A percentile compares a stretch with the other conserved stretches of the same genome.
Evolutionary conservation across 2,888 invertebrate species (phyloP).

Genomic region (Odontocerum albicorne): DNA sequence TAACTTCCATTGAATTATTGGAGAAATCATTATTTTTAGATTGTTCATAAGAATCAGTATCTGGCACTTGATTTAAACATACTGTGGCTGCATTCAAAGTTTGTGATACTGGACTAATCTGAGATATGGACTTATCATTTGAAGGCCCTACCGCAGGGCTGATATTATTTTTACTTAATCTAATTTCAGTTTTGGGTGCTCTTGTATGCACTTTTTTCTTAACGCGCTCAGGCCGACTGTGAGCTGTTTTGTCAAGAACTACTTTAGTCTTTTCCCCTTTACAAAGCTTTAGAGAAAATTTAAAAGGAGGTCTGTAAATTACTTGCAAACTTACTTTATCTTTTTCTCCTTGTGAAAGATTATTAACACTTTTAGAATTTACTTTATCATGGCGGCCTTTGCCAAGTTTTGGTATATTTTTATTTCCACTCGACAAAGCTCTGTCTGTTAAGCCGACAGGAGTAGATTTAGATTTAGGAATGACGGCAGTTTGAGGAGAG

Average conservation of each 20-base stretch:
- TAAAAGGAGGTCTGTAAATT: slow-evolving; percentile 85
- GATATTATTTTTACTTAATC: slow-evolving; percentile 41
- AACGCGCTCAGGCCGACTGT: slow-evolving; percentile 42
- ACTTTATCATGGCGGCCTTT: slow-evolving; percentile 53
- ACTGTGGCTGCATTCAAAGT: slow-evolving; percentile 45
- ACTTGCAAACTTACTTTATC: slow-evolving; percentile 79
- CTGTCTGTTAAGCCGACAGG: slow-evolving; percentile 70
- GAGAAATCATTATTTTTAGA: slow-evolving; percentile 49
- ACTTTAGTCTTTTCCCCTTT: slow-evolving; percentile 70
- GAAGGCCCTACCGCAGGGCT: slow-evolving; percentile 41
- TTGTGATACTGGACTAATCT: slow-evolving; percentile 44
- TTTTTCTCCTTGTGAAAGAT: slow-evolving; percentile 59
- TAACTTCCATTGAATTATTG: slow-evolving; percentile 53
- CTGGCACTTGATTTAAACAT: slow-evolving; percentile 43
- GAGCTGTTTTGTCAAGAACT: slow-evolving; percentile 60
- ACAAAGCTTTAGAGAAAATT: slow-evolving; percentile 78
- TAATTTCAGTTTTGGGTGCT: slow-evolving; percentile 46
- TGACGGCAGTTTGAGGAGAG: slow-evolving; percentile 62
- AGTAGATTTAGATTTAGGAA: slow-evolving; percentile 84
- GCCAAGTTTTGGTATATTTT: slow-evolving; percentile 44
- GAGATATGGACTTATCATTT: slow-evolving; percentile 42
- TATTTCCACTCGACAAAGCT: slow-evolving; percentile 57
- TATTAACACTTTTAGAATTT: slow-evolving; percentile 69
- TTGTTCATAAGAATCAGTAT: slow-evolving; percentile 42
- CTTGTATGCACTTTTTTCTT: slow-evolving; percentile 36